phyloP scores from a whole-genome alignment of 2,888 invertebrate species.

The Volucella zonaria region DNA sequence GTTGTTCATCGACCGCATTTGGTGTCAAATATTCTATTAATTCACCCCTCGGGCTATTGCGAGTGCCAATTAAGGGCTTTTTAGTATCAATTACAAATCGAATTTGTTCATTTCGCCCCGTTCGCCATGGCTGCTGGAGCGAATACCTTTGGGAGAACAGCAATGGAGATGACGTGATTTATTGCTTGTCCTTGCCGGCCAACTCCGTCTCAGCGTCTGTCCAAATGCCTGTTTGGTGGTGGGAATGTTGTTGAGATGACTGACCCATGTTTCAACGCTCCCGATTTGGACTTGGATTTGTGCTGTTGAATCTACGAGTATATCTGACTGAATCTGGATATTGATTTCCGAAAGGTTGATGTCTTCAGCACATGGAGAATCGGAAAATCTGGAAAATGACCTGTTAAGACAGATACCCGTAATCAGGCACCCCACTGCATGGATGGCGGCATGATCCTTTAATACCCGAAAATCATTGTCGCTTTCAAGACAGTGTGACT shows the following conservation, averaged over 20 bases:
- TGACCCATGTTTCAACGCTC: constrained; percentile 21
- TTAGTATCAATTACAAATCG: constrained; percentile 83
- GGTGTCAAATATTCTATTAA: constrained; percentile 75
- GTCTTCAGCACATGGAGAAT: constrained; percentile 25
- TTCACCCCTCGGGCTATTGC: constrained; percentile 68
- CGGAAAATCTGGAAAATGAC: constrained; percentile 30
- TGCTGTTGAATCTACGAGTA: background rate
- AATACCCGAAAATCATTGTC: constrained; percentile 32
- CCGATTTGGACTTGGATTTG: no score
- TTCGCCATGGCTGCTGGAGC: constrained; percentile 34
- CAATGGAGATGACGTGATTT: constrained; percentile 50
- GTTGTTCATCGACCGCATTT: constrained; percentile 66
- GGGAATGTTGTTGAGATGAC: constrained; percentile 19
- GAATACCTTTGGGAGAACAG: constrained; percentile 55
- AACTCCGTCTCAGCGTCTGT: background rate
- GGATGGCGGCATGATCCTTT: constrained; percentile 28
- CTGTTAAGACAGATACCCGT: constrained; percentile 31
- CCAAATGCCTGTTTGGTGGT: background rate
- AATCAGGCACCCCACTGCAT: constrained; percentile 8
- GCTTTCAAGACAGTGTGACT: constrained; percentile 39
- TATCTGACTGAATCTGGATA: background rate
- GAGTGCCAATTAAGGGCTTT: constrained; percentile 83
- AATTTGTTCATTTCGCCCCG: constrained; percentile 77
- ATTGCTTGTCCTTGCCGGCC: constrained; percentile 27
- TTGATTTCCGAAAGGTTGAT: constrained; percentile 34